Base-by-base conservation (phyloP, 2,888 invertebrate genomes). In the Troglohyphantes excavatus region DNA sequence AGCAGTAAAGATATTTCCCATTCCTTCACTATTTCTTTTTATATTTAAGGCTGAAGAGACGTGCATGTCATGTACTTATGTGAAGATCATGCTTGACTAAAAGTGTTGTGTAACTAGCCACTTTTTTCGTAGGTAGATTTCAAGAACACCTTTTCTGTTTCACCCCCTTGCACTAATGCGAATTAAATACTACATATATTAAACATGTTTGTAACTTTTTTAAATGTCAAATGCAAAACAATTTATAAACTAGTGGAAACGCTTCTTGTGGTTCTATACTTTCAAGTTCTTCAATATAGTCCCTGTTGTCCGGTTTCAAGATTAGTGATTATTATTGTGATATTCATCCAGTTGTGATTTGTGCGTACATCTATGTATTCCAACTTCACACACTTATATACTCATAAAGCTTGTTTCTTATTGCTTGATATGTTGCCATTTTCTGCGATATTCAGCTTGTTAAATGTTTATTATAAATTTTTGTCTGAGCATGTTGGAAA, bases 301-400 rank as follows among this genome's bases (percentile, higher is more conserved):
- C 29, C 88, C 88, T 76, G 73, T 82, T 89, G 82, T 78, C 68
- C 67, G 43, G 46, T 89, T 89, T 75, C 61, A 76, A 89, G 82
- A 75, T 89, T 89, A 89, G 88, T 89, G 88, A 89, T 89, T 89
- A 89, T 88, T 19, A 88, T 89, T 89, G 88, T 89, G 88, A 89
- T 89, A 89, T 43, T 76, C 70, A 82, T 82, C 76, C 88, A 70
- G 65, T 70, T 89, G 88, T 89, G 82, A 89, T 89, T 88, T 89
- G 39, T 75, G 79, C 67, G 79, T 82, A 61, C 21, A 70, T 73
- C 70, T 39, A 79, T 82, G 82, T 88, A 73, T 82, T 88, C 72
- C 68, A 67, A 76, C 33, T 82, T 88, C 81, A 68, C 76, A 75
- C 82, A 68, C 88, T 53, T 88, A 59, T 81, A 70, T 63, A 72